These are phyloP conservation scores for Oxycera nigricornis DNA, from an alignment of 2,888 invertebrate genomes.

Conservation along the genomic window DNA sequence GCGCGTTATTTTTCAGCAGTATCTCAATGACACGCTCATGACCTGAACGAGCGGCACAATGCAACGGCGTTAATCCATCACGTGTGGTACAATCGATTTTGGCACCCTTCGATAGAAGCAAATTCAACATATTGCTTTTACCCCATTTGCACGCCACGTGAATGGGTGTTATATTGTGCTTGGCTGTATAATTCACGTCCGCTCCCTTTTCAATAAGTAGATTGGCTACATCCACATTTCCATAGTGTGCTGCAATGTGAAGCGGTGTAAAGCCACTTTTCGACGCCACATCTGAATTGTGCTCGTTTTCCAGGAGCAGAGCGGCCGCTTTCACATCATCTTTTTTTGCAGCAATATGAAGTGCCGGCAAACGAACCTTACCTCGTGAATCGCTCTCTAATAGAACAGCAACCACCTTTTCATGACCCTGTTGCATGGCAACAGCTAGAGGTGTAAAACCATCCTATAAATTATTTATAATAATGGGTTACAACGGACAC, in stretches of 20 bases:
- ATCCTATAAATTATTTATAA: conserved; percentile 72
- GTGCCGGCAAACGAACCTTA: conserved; percentile 92
- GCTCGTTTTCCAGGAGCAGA: conserved; percentile 90
- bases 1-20: conserved; percentile 86
- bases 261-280: conserved; percentile 98
- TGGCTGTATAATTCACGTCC: conserved; percentile 94
- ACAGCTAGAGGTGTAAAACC: conserved; percentile 98
- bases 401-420: conserved; percentile 94
- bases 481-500: no score
- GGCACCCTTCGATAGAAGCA: conserved; percentile 88
- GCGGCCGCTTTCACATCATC: conserved; percentile 97
- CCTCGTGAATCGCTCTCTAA: conserved; percentile 96
- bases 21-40: conserved; percentile 94
- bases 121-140: conserved; percentile 88
- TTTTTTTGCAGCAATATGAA: conserved; percentile 99
- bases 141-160: conserved; percentile 99
- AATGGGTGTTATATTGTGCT: conserved; percentile 97
- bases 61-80: conserved; percentile 94
- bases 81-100: conserved; percentile 92
- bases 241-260: conserved; percentile 98
- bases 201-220: conserved; percentile 90
- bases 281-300: conserved; percentile 95
- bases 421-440: conserved; percentile 98
- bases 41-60: conserved; percentile 96
- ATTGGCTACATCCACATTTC: conserved; percentile 92